Conservation (phyloP, 1,140 invertebrate genomes). For the Xylocopa sonorina region DNA sequence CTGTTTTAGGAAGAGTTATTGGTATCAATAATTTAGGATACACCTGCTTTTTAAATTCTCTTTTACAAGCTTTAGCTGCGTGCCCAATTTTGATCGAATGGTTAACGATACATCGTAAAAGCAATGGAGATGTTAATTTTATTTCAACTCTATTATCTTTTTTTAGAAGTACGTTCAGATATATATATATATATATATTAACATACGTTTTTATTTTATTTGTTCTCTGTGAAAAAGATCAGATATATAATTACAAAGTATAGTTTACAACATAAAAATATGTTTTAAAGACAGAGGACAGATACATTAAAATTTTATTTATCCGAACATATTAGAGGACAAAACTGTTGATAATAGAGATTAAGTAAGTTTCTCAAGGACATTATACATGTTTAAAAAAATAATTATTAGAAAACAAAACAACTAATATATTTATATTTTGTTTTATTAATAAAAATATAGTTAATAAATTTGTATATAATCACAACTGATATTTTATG, state of each 20-base stretch:
- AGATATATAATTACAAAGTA: not conserved
- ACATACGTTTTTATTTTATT: not conserved
- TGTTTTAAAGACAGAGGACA: too few relatives aligned
- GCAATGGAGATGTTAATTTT: conserved; percentile 84
- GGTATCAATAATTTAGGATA: conserved; percentile 93
- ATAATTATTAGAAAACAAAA: too few relatives aligned
- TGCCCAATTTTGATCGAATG: conserved; percentile 91
- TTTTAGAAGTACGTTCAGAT: conserved; percentile 83
- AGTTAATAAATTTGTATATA: too few relatives aligned
- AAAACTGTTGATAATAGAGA: too few relatives aligned
- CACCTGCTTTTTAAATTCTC: conserved; percentile 93
- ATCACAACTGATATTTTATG: too few relatives aligned
- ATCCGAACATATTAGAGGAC: too few relatives aligned
- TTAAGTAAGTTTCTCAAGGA: too few relatives aligned
- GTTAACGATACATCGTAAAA: conserved; percentile 86
- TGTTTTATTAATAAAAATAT: too few relatives aligned
- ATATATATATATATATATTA: not conserved
- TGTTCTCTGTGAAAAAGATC: not conserved
- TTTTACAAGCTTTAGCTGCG: conserved; percentile 91
- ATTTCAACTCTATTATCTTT: conserved; percentile 85
- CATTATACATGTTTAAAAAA: too few relatives aligned
- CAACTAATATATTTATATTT: too few relatives aligned
- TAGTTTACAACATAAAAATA: not conserved
- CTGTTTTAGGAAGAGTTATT: conserved; percentile 86
- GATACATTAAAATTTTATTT: too few relatives aligned